Base-by-base conservation (phyloP, 2,888 invertebrate species). In the Epirrhoe alternata region DNA sequence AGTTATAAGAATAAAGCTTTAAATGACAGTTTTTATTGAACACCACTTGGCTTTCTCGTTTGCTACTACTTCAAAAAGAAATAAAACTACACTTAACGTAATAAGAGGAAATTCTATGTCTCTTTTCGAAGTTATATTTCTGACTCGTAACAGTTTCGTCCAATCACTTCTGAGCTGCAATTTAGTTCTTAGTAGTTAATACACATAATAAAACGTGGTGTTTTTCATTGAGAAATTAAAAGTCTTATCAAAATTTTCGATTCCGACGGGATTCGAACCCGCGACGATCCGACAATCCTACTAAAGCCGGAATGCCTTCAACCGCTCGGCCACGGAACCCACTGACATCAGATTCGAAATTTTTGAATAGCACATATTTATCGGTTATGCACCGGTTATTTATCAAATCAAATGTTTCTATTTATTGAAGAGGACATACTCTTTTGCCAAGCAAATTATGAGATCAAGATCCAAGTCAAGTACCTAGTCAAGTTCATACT, bases 1-100 rank as follows among this genome's bases (percentile, higher is more conserved):
- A 73, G 81, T 79, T 79, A 78, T 80, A 82, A 79, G 80, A 78
- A 80, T 81, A 82, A 75, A 81, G 82, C 83, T 84, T 83, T 78
- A 79, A 77, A 79, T 82, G 82, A 80, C 79, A 70, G 77, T 78
- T 84, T 81, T 79, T 80, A 79, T 80, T 77, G 77, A 80, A 80
- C 71, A 73, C 73, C 75, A 73, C 80, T 80, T 77, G 74, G 72
- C 76, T 79, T 78, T 72, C 62, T 73, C 72, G 66, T 68, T 62
- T 50, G 60, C 64, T 66, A 68, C 61, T 64, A 49, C 45, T 71
- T 60, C 52, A 65, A 66, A 68, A 53, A 64, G 47, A 14, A 51
- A 47, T 24, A 35, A 56, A 17, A 51, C 31, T 55, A 45, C 55
- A 33, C 42, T 33, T 49, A 42, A 6, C n/a, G 14, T 24, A 30